These are phyloP conservation scores for Agrochola lota DNA, from an alignment of 2,888 invertebrate species.

Conservation along the genomic window DNA sequence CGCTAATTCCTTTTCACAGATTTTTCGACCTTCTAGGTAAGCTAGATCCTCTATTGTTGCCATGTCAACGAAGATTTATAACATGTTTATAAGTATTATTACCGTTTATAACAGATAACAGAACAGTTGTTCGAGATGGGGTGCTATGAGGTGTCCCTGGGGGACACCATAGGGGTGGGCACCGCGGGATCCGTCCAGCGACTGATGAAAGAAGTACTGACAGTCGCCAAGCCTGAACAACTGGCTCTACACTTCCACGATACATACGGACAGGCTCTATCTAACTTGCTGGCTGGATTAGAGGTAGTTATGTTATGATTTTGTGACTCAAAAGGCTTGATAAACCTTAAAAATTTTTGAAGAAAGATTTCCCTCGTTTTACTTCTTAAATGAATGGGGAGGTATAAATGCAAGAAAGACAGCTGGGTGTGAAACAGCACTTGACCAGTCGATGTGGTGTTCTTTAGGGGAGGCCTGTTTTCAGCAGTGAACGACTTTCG, in stretches of 20 bases:
- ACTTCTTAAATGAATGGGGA: neutral
- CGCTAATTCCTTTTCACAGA: neutral
- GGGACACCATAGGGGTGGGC: slow-evolving; percentile 99
- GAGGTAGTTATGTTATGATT: slow-evolving; percentile 89
- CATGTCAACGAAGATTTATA: neutral
- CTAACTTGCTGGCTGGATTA: slow-evolving; percentile 97
- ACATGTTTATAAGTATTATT: slow-evolving; percentile 15
- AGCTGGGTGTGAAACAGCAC: neutral
- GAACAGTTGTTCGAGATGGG: slow-evolving; percentile 94
- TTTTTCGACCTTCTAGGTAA: neutral
- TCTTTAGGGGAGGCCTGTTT: no score
- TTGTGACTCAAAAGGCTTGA: slow-evolving; percentile 2
- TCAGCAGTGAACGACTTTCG: neutral
- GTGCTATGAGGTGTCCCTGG: slow-evolving; percentile 98
- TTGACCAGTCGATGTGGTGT: neutral
- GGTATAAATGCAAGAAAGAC: neutral
- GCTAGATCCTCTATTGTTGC: neutral
- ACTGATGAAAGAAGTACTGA: slow-evolving; percentile 94
- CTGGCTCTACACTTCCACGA: slow-evolving; percentile 99
- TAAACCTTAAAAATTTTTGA: neutral
- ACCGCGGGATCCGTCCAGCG: slow-evolving; percentile 94
- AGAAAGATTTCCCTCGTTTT: neutral
- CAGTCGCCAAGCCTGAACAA: slow-evolving; percentile 91
- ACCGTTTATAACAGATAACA: slow-evolving; percentile 82
- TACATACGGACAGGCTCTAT: slow-evolving; percentile 98